A percentile compares a stretch with the other conserved stretches of the same genome.
Conservation (phyloP, 2,888 invertebrate species). For the Elmis aenea region DNA sequence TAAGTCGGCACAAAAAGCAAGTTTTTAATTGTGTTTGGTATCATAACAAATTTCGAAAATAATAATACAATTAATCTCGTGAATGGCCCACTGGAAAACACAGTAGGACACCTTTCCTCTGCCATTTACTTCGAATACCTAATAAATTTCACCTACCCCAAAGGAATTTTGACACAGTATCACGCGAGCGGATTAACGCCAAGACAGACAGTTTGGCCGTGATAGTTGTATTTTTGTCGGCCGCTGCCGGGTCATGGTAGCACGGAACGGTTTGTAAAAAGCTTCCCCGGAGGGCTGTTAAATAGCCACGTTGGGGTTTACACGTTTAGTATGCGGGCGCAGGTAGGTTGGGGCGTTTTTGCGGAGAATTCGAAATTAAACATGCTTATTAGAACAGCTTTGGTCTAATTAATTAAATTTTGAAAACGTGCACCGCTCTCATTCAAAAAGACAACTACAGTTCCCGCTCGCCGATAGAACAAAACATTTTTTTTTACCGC, state of each 20-base stretch:
- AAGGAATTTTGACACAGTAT: conserved; percentile 12
- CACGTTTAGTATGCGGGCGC: conserved; percentile 15
- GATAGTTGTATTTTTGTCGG: conserved; percentile 8
- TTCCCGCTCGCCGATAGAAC: no score
- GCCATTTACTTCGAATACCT: conserved; percentile 23
- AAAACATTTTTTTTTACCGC: no score
- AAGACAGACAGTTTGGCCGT: background rate
- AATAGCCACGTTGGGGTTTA: conserved; percentile 19
- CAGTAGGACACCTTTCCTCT: conserved; percentile 17
- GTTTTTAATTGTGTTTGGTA: no score
- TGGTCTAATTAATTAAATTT: conserved; percentile 14
- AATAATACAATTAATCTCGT: conserved; percentile 15
- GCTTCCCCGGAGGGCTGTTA: conserved; percentile 17
- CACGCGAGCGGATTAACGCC: conserved; percentile 10
- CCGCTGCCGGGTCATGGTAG: conserved; percentile 9
- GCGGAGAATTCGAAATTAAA: conserved; percentile 7
- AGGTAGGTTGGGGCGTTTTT: conserved; percentile 16
- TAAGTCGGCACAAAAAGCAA: no score
- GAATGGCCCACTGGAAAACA: conserved; percentile 9
- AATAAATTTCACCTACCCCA: conserved; percentile 23
- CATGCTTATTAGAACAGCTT: conserved; percentile 10
- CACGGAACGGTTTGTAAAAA: conserved; percentile 14
- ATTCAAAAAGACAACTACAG: no score
- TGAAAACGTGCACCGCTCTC: conserved; percentile 7
- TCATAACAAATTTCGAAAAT: no score